Base-by-base conservation (phyloP, 2,797 vertebrate genomes). In the Catharus ustulatus region DNA sequence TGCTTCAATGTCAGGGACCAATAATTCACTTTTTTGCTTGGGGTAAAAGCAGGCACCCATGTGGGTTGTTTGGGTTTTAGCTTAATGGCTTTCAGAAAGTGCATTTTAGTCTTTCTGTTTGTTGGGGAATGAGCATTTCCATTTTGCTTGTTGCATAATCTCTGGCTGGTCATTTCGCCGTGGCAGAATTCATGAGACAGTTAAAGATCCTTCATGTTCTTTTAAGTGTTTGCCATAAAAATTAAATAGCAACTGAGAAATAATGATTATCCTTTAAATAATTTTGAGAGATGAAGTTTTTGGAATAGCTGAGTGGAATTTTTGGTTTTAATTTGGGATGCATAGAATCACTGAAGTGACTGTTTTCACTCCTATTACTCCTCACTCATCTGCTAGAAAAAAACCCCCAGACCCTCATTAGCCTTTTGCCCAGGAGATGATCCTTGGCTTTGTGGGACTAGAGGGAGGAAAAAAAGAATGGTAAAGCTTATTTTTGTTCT, bases 271-370 rank as follows among this genome's bases (percentile, higher is more conserved):
- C 61, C 26, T 23, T 81, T 36, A 83, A 81, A 29, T 68, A 36
- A 68, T 19, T 68, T 40, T 7, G 29, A 38, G 61, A 58, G 49
- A n/a, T 2, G 1, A 40, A 43, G n/a, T 68, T 71, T 20, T 24
- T 34, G 10, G 29, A 75, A 7, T 24, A 66, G 40, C 18, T 42
- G 29, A 57, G 52, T 29, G 49, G 38, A 30, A n/a, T 62, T 40
- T 74, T 87, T 0, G 0, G 1, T 34, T 71, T 49, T 43, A 32
- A 26, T 54, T 54, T 3, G 13, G 42, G 24, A 21, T 51, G 30
- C 2, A 2, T 0, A 27, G 24, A 59, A 40, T 34, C 21, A 22
- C 2, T 11, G 45, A 29, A 64, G 26, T 64, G 49, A 9, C 12
- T 46, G 3, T n/a, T 68, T 68, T 64, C 9, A 6, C 4, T 78